phyloP scores from a whole-genome alignment of 2,113 vertebrate species.

The Eidolon helvum region DNA sequence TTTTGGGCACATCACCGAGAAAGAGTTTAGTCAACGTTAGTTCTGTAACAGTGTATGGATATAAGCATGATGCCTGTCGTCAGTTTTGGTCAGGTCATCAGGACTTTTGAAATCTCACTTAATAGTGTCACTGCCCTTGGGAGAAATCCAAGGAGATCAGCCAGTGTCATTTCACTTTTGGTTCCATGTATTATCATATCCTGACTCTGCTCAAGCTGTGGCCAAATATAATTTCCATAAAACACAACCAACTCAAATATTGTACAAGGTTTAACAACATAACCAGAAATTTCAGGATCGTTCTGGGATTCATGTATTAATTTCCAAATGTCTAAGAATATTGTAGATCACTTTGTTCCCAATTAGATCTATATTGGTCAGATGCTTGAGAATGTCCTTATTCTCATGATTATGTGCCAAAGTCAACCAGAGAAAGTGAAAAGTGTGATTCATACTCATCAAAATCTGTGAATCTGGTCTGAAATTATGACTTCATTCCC shows the following conservation, averaged over 20 bases:
- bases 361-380: neutral
- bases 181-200: too few species aligned
- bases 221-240: neutral
- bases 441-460: conserved; percentile 22
- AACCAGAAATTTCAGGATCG: neutral
- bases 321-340: neutral
- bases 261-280: neutral
- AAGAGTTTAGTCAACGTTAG: neutral
- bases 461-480: neutral
- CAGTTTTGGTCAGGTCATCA: neutral
- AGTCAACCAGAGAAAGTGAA: neutral
- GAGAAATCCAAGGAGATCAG: neutral
- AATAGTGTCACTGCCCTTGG: neutral
- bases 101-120: neutral
- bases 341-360: neutral
- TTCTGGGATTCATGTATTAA: neutral
- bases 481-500: conserved; percentile 46
- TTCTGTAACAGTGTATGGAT: neutral
- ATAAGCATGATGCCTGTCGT: neutral
- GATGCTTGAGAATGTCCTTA: neutral
- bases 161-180: neutral
- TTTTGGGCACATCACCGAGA: neutral
- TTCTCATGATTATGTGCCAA: neutral
- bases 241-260: neutral
- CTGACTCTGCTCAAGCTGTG: neutral